Evolutionary conservation across 2,888 invertebrate species (phyloP).

Genomic region (Furcula furcula): DNA sequence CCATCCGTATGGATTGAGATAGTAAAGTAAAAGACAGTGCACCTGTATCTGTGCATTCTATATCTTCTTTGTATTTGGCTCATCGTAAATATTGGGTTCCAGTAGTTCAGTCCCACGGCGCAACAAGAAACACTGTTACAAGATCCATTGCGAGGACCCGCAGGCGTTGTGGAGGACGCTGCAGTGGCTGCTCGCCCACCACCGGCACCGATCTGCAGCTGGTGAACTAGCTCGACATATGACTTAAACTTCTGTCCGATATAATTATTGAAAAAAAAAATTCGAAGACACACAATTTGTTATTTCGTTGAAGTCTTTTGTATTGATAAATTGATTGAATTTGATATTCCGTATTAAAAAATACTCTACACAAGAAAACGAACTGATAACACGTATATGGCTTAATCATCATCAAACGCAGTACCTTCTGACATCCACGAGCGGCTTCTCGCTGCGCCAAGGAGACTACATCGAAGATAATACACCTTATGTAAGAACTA

Average conservation of each 20-base stretch:
- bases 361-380: too few species aligned
- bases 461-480: too few species aligned
- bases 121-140: slow-evolving; percentile 51
- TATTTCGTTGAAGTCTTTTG: slow-evolving; percentile 26
- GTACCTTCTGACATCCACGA: too few species aligned
- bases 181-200: slow-evolving; percentile 52
- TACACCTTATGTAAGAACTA: too few species aligned
- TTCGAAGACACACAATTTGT: background rate
- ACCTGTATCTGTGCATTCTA: too few species aligned
- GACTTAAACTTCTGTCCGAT: slow-evolving; percentile 6
- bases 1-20: too few species aligned
- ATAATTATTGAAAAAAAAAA: background rate
- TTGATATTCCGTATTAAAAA: background rate
- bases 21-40: too few species aligned
- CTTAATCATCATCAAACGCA: too few species aligned
- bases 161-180: slow-evolving; percentile 46
- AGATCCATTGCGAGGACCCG: slow-evolving; percentile 60
- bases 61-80: too few species aligned
- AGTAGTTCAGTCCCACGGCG: slow-evolving; percentile 19
- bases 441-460: too few species aligned
- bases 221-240: slow-evolving; percentile 11
- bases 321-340: slow-evolving; percentile 4
- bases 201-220: slow-evolving; percentile 21
- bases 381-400: too few species aligned
- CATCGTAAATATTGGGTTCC: background rate